Percentiles rank a stretch among this genome's conserved stretches.
Conservation (phyloP, 2,797 vertebrate genomes). For the Enoplosus armatus region DNA sequence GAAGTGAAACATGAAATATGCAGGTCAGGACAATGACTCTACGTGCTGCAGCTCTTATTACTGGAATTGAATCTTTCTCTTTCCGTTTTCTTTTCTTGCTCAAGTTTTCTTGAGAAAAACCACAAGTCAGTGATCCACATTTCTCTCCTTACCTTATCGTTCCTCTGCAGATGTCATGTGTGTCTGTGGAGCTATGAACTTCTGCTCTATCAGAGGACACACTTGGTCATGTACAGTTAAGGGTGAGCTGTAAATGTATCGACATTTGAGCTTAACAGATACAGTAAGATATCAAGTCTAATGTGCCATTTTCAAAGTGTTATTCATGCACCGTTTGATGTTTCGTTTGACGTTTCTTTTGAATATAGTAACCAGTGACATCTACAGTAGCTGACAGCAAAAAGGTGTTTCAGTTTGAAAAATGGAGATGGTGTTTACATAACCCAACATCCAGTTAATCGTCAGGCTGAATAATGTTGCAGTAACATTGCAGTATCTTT, state of each 20-base stretch:
- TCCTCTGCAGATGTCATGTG: slow-evolving; percentile 46
- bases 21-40: not conserved
- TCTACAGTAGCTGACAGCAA: not conserved
- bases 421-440: not conserved
- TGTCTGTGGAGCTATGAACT: slow-evolving; percentile 15
- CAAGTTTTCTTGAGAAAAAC: slow-evolving; percentile 45
- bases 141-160: slow-evolving; percentile 55
- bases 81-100: not conserved
- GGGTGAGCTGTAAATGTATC: slow-evolving; percentile 22
- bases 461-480: no score
- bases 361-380: not conserved
- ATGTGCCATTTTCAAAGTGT: not conserved
- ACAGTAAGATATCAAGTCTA: not conserved
- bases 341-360: not conserved
- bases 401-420: no score
- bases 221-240: slow-evolving; percentile 23
- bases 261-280: not conserved
- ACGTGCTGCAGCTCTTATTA: not conserved
- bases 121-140: slow-evolving; percentile 22
- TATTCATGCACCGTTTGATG: not conserved
- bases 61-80: not conserved
- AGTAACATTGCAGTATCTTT: not conserved
- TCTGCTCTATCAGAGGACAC: slow-evolving; percentile 47
- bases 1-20: slow-evolving; percentile 2
- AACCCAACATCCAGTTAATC: not conserved